Evolutionary conservation across 1,140 invertebrate species (phyloP).

Genomic region (Coelopa frigida): DNA sequence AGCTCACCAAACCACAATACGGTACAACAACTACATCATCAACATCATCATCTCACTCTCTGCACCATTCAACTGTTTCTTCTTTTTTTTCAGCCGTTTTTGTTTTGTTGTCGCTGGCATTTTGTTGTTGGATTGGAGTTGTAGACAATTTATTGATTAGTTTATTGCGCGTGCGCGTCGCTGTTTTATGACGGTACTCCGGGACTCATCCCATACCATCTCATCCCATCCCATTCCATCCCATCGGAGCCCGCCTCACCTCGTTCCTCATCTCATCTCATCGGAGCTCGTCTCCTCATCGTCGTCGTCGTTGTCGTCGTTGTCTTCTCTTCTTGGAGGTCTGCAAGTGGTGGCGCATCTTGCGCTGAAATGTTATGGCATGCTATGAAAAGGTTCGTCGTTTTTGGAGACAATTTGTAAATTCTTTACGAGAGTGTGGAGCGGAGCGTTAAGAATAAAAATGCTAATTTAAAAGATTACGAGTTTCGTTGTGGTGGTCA

Average conservation of each 20-base stretch:
- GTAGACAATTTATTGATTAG: conserved; percentile 44
- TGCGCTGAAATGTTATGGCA: no score
- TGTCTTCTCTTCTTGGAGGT: no score
- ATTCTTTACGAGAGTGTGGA: conserved; percentile 37
- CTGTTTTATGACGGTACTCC: conserved; percentile 13
- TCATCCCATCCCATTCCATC: not conserved
- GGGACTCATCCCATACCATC: not conserved
- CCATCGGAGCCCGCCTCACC: not conserved
- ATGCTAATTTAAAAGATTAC: conserved; percentile 44
- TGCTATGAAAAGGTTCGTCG: no score
- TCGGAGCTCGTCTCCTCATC: conserved; percentile 4
- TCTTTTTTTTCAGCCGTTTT: conserved; percentile 5
- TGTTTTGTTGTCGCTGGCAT: conserved; percentile 3
- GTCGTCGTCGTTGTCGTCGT: conserved; percentile 8
- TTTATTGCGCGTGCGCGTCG: conserved; percentile 37
- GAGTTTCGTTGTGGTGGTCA: conserved; percentile 42
- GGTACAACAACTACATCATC: not conserved
- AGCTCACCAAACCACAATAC: conserved; percentile 6
- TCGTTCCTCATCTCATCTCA: conserved; percentile 2
- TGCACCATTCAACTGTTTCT: no score
- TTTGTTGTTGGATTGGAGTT: conserved; percentile 22
- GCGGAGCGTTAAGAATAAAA: conserved; percentile 33
- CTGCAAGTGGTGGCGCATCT: no score
- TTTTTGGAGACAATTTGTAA: conserved; percentile 38
- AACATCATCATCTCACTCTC: not conserved